These are phyloP conservation scores for Polyploca ridens DNA, from an alignment of 2,888 invertebrate species.

Conservation along the genomic window DNA sequence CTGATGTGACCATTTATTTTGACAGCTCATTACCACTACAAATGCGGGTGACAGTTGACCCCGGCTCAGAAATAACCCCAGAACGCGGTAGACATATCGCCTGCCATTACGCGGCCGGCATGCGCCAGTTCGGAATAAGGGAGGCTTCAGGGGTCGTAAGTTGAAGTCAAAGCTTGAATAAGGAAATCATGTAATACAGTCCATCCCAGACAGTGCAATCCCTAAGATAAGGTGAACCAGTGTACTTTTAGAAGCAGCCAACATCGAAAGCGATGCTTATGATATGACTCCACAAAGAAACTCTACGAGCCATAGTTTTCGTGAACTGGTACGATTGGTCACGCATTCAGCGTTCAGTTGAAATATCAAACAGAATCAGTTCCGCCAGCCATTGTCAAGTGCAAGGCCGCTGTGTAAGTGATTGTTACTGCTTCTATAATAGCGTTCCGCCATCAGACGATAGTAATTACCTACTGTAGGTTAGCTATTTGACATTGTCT, in stretches of 20 bases:
- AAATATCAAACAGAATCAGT: slow-evolving; percentile 28
- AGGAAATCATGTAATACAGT: neutral
- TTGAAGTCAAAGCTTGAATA: neutral
- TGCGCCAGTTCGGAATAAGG: neutral
- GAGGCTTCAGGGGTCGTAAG: neutral
- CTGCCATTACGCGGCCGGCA: slow-evolving; percentile 2
- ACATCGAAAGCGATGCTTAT: neutral
- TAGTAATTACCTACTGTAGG: no score
- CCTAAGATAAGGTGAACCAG: no score
- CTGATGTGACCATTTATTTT: slow-evolving; percentile 18
- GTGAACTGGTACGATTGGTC: slow-evolving; percentile 11
- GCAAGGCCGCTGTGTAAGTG: slow-evolving; percentile 31
- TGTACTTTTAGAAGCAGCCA: neutral
- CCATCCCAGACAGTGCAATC: no score
- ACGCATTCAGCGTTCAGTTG: slow-evolving; percentile 15
- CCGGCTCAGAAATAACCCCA: slow-evolving; percentile 26
- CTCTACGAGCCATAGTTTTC: neutral
- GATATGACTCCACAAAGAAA: no score
- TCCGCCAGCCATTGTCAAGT: slow-evolving; percentile 41
- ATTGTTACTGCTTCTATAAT: neutral
- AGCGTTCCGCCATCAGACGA: neutral
- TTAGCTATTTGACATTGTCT: no score
- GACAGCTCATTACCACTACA: slow-evolving; percentile 38
- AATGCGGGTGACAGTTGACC: slow-evolving; percentile 32
- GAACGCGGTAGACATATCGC: slow-evolving; percentile 4